Percentiles rank a stretch among this genome's conserved stretches.
Conservation (phyloP, 2,113 vertebrate species). For the Cavia aperea region DNA sequence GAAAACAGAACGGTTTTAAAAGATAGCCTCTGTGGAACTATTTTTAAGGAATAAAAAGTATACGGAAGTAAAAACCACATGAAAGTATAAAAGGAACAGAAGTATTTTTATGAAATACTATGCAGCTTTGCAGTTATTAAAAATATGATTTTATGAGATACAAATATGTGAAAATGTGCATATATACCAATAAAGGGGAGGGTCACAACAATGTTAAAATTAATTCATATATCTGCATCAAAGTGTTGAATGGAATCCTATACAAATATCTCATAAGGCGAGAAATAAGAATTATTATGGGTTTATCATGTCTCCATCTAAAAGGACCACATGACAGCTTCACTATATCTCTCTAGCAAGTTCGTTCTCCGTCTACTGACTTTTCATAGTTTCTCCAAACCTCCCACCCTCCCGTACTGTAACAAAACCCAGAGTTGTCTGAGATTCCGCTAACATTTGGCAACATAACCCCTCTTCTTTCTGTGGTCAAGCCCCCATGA, state of each 20-base stretch:
- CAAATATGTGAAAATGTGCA: neutral
- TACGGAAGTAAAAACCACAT: neutral
- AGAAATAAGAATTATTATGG: slow-evolving; percentile 12
- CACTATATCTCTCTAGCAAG: neutral
- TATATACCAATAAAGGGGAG: neutral
- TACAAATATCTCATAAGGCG: neutral
- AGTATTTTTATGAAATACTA: neutral
- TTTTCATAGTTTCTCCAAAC: neutral
- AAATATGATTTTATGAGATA: neutral
- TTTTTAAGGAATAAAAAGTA: neutral
- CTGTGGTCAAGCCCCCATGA: neutral
- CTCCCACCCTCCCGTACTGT: neutral
- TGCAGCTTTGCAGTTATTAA: neutral
- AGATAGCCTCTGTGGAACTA: neutral
- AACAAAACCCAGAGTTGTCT: neutral
- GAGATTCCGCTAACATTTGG: too few species aligned
- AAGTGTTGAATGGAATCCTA: neutral
- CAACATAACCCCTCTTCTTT: neutral
- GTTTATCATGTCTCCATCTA: neutral
- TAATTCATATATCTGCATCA: neutral
- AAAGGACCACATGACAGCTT: neutral
- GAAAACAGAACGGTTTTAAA: neutral
- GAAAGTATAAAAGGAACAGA: neutral
- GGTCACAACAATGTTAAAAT: neutral
- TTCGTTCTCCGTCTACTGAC: neutral